Evolutionary conservation across 2,888 invertebrate genomes (phyloP), one percentile per base, ranked within the genome.

Genomic region (Deladenus siricidicola): DNA sequence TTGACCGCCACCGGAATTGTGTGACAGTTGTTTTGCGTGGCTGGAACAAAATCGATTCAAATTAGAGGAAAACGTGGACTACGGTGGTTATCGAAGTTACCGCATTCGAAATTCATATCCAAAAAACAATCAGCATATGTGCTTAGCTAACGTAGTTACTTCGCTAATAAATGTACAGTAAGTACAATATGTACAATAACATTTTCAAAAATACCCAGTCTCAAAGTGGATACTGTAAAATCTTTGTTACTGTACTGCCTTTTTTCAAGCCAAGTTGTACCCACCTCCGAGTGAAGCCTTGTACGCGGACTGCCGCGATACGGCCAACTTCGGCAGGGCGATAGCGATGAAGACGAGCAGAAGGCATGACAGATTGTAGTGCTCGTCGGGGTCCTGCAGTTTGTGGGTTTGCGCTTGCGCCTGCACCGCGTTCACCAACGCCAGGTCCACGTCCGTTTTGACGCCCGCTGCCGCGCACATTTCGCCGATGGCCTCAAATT

Each of bases 1-100:
- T 92, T 93, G 43, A 96, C 89, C 0, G 94, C 93, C 48, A 90
- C 86, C 1, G 96, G 92, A 85, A 99, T 88, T 79, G 98, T 98
- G 80, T 99, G 98, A 64, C 90, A 91, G 80, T 99, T 99, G 82
- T 99, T 98, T n/a, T 90, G 87, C 79, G 98, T 94, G 0, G 92
- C 93, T 83, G 47, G 52, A 44, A 56, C 26, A 44, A 34, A 34
- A 34, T 10, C n/a, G n/a, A n/a, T n/a, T n/a, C n/a, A n/a, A n/a
- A n/a, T n/a, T n/a, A n/a, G n/a, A n/a, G n/a, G n/a, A n/a, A n/a
- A n/a, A n/a, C n/a, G n/a, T n/a, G n/a, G n/a, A n/a, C n/a, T n/a
- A n/a, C n/a, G n/a, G n/a, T n/a, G n/a, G n/a, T n/a, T n/a, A n/a
- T n/a, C n/a, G n/a, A n/a, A n/a, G n/a, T n/a, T n/a, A n/a, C n/a